These are phyloP conservation scores for Solenopsis invicta DNA, from an alignment of 1,140 invertebrate genomes.

Conservation along the genomic window DNA sequence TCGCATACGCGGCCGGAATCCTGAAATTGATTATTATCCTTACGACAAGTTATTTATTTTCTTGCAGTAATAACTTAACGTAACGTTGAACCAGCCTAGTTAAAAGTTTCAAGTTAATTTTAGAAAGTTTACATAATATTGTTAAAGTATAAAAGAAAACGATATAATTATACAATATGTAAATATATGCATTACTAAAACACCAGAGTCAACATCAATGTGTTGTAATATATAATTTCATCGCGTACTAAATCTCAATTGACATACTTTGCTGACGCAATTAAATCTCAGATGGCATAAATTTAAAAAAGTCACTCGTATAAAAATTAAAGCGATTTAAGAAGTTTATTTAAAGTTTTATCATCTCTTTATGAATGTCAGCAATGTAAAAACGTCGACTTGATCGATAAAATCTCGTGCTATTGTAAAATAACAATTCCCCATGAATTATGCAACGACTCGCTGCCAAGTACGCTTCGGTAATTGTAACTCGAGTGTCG, in stretches of 20 bases:
- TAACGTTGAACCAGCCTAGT: not conserved
- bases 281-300: slow-evolving; percentile 5
- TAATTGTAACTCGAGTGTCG: not conserved
- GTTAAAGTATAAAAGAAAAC: not conserved
- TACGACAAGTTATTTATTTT: not conserved
- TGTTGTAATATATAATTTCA: not conserved
- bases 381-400: not conserved
- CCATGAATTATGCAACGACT: slow-evolving; percentile 16
- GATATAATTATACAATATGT: not conserved
- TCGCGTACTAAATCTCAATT: not conserved
- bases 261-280: not conserved
- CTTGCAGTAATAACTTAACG: not conserved
- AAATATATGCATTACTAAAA: not conserved
- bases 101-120: slow-evolving; percentile 24
- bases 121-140: not conserved
- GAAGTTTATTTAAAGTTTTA: not conserved
- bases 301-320: not conserved
- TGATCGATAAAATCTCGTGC: not conserved
- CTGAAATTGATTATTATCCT: slow-evolving; percentile 41
- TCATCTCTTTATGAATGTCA: too few species aligned
- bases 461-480: not conserved
- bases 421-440: not conserved
- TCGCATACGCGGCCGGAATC: not conserved
- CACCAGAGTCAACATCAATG: not conserved
- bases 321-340: not conserved